Percentiles rank a stretch among this genome's conserved stretches.
Evolutionary conservation across 1,140 invertebrate genomes (phyloP).

Genomic region (Drosophila paulistorum): DNA sequence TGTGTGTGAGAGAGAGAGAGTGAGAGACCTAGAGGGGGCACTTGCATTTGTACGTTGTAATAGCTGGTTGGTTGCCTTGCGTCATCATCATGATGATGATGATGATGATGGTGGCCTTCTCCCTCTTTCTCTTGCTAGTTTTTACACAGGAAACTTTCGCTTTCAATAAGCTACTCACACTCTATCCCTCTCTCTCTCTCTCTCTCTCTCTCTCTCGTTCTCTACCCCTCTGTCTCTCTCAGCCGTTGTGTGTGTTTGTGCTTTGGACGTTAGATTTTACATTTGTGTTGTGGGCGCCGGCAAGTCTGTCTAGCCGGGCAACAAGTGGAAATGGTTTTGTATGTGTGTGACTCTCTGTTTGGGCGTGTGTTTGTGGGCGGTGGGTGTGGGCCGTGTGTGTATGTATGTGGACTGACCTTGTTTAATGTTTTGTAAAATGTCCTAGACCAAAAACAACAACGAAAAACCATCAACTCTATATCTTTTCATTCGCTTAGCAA

Average conservation of each 20-base stretch:
- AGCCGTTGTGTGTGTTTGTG: conserved; percentile 12
- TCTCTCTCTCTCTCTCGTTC: conserved; percentile 11
- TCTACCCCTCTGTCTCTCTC: conserved; percentile 9
- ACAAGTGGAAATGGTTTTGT: conserved; percentile 58
- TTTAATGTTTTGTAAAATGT: conserved; percentile 61
- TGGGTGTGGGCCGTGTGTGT: conserved; percentile 17
- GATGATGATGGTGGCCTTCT: neutral
- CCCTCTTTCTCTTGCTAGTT: conserved; percentile 59
- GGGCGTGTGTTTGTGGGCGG: neutral
- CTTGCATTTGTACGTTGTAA: conserved; percentile 53
- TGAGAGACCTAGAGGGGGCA: neutral
- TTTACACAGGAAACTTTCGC: conserved; percentile 76
- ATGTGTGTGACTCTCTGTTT: neutral
- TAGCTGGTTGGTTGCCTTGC: conserved; percentile 36
- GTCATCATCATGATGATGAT: conserved; percentile 26
- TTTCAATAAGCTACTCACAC: conserved; percentile 50
- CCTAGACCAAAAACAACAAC: conserved; percentile 32
- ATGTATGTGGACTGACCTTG: conserved; percentile 53
- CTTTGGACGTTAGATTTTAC: conserved; percentile 72
- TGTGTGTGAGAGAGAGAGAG: too few relatives aligned
- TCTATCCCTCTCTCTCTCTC: conserved; percentile 4
- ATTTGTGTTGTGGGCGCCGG: conserved; percentile 58
- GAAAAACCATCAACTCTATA: neutral
- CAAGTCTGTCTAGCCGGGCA: conserved; percentile 50
- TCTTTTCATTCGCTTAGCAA: conserved; percentile 1